These are phyloP conservation scores for Pipistrellus pipistrellus DNA, from an alignment of 2,797 vertebrate species.

Conservation along the genomic window DNA sequence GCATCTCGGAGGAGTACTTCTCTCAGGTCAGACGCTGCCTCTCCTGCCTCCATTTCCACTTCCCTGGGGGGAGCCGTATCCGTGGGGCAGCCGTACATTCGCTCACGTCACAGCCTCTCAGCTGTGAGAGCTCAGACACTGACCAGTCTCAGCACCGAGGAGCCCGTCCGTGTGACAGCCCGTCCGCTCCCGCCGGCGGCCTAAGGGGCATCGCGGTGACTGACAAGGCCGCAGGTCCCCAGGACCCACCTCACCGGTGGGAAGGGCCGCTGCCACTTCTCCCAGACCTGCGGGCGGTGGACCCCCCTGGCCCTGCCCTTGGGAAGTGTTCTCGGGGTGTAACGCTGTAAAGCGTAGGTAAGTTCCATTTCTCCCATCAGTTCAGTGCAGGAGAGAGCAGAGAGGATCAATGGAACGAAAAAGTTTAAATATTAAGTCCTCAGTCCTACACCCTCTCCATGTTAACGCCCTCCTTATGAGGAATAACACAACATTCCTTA, in stretches of 20 bases:
- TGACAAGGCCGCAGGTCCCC: neutral
- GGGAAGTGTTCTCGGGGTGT: neutral
- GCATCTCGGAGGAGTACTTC: slow-evolving; percentile 99
- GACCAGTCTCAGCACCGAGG: neutral
- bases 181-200: neutral
- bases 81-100: neutral
- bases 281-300: neutral
- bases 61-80: neutral
- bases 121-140: neutral
- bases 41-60: accelerated
- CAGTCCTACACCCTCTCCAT: too few relatives aligned
- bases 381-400: neutral
- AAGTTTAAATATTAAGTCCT: neutral
- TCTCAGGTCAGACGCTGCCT: slow-evolving; percentile 92
- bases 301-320: neutral
- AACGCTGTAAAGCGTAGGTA: neutral
- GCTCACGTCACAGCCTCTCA: too few relatives aligned
- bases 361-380: neutral
- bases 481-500: neutral
- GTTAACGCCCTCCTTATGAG: neutral
- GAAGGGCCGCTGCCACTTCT: neutral
- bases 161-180: accelerated
- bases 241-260: accelerated
- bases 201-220: neutral
- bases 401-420: neutral